Conservation (phyloP, 1,140 invertebrate genomes). For the Agrypnia vestita region DNA sequence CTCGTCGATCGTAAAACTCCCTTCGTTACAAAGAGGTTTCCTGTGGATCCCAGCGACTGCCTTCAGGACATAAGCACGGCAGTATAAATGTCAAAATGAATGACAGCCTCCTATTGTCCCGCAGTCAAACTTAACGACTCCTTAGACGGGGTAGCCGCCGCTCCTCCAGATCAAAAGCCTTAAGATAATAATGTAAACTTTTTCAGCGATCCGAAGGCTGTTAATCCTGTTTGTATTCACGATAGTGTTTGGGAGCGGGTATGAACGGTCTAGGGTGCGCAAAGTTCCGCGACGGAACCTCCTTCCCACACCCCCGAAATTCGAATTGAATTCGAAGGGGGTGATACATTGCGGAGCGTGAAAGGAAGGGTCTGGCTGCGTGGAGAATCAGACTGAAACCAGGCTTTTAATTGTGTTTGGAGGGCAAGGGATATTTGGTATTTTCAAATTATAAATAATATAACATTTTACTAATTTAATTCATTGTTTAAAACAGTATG, state of each 20-base stretch:
- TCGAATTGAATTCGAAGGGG: neutral
- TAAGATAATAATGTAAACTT: constrained; percentile 21
- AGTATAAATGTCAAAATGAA: neutral
- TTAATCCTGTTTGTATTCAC: no score
- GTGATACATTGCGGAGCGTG: neutral
- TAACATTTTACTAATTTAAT: no score
- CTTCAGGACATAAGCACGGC: neutral
- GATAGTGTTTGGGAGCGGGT: no score
- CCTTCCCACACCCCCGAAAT: neutral
- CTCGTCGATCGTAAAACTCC: neutral
- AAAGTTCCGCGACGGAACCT: neutral
- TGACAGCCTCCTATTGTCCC: neutral
- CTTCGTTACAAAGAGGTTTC: neutral
- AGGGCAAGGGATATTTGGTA: no score
- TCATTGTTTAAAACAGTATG: no score
- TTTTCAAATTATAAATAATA: no score
- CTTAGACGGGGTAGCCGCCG: neutral
- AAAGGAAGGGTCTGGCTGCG: neutral
- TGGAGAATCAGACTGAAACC: neutral
- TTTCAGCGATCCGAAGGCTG: no score
- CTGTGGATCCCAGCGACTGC: neutral
- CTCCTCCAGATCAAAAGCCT: neutral
- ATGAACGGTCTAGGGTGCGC: neutral
- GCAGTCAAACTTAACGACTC: constrained; percentile 21
- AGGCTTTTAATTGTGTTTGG: neutral